Evolutionary conservation across 2,888 invertebrate species (phyloP), one percentile per base, ranked within the genome.

Genomic region (Nymphalis polychloros): DNA sequence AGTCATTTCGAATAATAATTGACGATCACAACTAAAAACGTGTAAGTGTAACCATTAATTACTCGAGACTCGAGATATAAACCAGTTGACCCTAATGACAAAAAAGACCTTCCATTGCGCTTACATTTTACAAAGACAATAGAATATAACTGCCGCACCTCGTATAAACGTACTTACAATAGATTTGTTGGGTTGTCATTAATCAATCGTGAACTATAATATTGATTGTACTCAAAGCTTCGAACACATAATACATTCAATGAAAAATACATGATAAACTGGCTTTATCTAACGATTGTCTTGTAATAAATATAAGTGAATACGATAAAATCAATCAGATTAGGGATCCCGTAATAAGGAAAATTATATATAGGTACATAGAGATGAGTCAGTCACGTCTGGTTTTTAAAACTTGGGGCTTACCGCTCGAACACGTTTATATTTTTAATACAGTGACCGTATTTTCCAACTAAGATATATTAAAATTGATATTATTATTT

Each of bases 51-150:
- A 70, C 57, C 46, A 60, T 68, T 61, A 69, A 69, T 69, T 73
- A 49, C 59, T 2, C 23, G 23, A 23, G 23, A 61, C 63, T 64
- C 76, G 68, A 75, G 73, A 76, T 80, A 82, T 78, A 79, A 78
- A 82, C 81, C 77, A 81, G 84, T 85, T 88, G 88, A 89, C 88
- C 88, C 85, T 86, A 89, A 90, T 90, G 85, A 87, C 84, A 83
- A 73, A 77, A 77, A 71, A 79, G 87, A 77, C 89, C 89, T 89
- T 85, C 84, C 80, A 76, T 67, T 70, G 63, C 70, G 72, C 69
- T 73, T 67, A 63, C 69, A 63, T 68, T 70, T 67, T 65, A 68
- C 65, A 63, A 64, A 73, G 71, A 71, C 72, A 74, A 75, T 74
- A 68, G 70, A 48, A 60, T 63, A 69, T 66, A 62, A 68, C 69